phyloP scores from a whole-genome alignment of 2,888 invertebrate species.

The Epinotia demarniana region DNA sequence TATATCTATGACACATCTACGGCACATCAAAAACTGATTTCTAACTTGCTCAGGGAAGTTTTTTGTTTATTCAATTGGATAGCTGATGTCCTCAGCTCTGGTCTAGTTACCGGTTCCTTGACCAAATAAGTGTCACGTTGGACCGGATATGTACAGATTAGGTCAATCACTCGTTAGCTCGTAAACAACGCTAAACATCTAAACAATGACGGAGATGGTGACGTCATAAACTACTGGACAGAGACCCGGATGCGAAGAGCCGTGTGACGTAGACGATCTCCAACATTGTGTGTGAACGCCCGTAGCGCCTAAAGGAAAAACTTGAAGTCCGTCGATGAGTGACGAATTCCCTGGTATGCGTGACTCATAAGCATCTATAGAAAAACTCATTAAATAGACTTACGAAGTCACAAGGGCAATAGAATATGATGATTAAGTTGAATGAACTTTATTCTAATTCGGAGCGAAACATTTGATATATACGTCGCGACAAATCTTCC shows the following conservation, averaged over 20 bases:
- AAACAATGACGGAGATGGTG: slow-evolving; percentile 22
- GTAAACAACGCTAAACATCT: slow-evolving; percentile 17
- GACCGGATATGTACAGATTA: slow-evolving; percentile 8
- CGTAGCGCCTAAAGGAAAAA: slow-evolving; percentile 14
- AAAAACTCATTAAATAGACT: slow-evolving; percentile 36
- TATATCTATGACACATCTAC: not conserved
- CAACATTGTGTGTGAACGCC: slow-evolving; percentile 9
- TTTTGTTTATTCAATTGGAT: not conserved
- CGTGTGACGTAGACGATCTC: slow-evolving; percentile 26
- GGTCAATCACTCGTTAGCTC: not conserved
- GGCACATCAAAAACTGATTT: not conserved
- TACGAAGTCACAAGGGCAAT: slow-evolving; percentile 35
- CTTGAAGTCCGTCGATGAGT: slow-evolving; percentile 7
- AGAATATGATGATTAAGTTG: slow-evolving; percentile 29
- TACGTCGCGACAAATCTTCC: slow-evolving; percentile 16
- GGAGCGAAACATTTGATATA: slow-evolving; percentile 5
- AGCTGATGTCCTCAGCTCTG: not conserved
- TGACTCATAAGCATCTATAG: slow-evolving; percentile 33
- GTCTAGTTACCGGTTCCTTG: not conserved
- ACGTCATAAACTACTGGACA: slow-evolving; percentile 20
- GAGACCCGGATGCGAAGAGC: slow-evolving; percentile 33
- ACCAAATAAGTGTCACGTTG: not conserved
- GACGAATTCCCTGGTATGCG: slow-evolving; percentile 35
- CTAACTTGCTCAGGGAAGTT: not conserved
- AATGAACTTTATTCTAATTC: slow-evolving; percentile 33